Conservation (phyloP, 2,888 invertebrate genomes). For the Heteromurus nitidus region DNA sequence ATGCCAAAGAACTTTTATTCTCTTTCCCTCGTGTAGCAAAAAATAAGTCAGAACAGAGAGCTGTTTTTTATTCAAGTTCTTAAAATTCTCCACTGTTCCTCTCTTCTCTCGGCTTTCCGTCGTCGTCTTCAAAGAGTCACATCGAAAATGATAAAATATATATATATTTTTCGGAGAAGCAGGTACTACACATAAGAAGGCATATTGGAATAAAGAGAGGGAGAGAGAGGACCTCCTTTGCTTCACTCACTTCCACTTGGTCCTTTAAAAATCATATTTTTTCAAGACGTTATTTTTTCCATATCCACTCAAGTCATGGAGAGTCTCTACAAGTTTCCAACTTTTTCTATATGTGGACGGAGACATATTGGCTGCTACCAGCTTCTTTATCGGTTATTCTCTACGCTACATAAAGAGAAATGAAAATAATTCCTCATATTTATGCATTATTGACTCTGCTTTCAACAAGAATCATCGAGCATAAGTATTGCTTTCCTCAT, state of each 20-base stretch:
- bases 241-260: constrained; percentile 10
- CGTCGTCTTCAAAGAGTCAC: neutral
- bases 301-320: too few relatives aligned
- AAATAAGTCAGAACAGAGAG: too few relatives aligned
- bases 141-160: neutral
- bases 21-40: too few relatives aligned
- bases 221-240: constrained; percentile 11
- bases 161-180: too few relatives aligned
- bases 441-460: constrained; percentile 58
- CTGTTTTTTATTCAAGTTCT: neutral
- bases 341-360: constrained; percentile 15
- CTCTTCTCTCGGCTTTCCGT: too few relatives aligned
- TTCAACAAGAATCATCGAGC: constrained; percentile 34
- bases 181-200: too few relatives aligned
- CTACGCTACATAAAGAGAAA: constrained; percentile 10
- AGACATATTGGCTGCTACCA: constrained; percentile 28
- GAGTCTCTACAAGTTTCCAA: constrained; percentile 17
- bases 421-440: constrained; percentile 38
- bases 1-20: neutral
- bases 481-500: constrained; percentile 47
- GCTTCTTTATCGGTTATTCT: constrained; percentile 13
- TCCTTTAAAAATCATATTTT: constrained; percentile 35
- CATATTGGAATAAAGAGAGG: constrained; percentile 1
- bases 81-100: neutral
- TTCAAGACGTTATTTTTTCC: constrained; percentile 41